phyloP scores from a whole-genome alignment of 2,888 invertebrate genomes.

The Brenthis daphne region DNA sequence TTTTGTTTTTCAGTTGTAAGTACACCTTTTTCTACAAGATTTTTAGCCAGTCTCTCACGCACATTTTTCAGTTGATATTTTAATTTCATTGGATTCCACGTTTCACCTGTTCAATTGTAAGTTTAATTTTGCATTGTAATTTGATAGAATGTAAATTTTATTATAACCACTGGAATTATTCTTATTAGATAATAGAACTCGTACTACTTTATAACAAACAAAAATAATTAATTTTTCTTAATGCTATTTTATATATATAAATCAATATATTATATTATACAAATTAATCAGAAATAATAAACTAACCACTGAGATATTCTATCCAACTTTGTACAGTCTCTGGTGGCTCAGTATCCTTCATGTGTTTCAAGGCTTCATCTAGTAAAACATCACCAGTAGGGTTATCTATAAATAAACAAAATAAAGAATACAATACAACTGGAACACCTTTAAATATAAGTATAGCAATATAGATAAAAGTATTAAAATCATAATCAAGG shows the following conservation, averaged over 20 bases:
- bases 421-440: background rate
- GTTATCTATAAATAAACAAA: conserved; percentile 82
- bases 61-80: conserved; percentile 99
- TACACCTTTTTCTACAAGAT: conserved; percentile 99
- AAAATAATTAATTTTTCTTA: too few species aligned
- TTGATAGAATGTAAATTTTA: too few species aligned
- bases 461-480: too few species aligned
- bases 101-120: conserved; percentile 88
- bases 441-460: background rate
- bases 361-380: conserved; percentile 97
- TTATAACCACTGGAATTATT: too few species aligned
- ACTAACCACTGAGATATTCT: conserved; percentile 97
- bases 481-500: too few species aligned
- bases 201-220: too few species aligned
- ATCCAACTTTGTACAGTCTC: conserved; percentile 99
- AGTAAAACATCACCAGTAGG: conserved; percentile 98
- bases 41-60: conserved; percentile 98
- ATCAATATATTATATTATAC: background rate
- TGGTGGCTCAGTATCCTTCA: conserved; percentile 98
- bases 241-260: background rate
- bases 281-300: conserved; percentile 13
- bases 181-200: too few species aligned
- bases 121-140: too few species aligned
- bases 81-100: conserved; percentile 99
- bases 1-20: conserved; percentile 99